A percentile compares a stretch with the other conserved stretches of the same genome.
Conservation (phyloP, 2,113 vertebrate species). For the Oryzias celebensis region DNA sequence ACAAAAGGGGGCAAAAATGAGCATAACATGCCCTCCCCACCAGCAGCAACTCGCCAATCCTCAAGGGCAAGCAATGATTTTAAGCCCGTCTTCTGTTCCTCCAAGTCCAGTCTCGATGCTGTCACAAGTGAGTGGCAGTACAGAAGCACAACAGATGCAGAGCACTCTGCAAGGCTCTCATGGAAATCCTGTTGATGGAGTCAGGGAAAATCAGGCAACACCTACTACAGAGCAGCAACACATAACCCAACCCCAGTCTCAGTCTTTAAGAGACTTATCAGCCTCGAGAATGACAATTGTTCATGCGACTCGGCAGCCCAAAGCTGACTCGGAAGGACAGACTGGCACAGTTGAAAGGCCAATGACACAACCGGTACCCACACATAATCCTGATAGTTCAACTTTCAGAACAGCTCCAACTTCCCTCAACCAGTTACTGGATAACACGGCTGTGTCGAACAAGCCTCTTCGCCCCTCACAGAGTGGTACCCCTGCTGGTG, state of each 20-base stretch:
- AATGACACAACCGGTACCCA: conserved; percentile 35
- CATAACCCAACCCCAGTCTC: conserved; percentile 65
- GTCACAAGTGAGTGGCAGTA: conserved; percentile 64
- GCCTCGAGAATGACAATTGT: conserved; percentile 77
- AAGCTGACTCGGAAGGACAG: conserved; percentile 79
- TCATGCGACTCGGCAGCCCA: conserved; percentile 78
- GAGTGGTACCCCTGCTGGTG: conserved; percentile 27
- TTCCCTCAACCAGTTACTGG: conserved; percentile 93
- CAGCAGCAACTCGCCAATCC: conserved; percentile 82
- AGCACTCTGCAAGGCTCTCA: conserved; percentile 72
- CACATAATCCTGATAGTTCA: conserved; percentile 80
- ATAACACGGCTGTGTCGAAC: conserved; percentile 84
- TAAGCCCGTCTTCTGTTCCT: conserved; percentile 78
- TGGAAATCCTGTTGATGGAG: conserved; percentile 74
- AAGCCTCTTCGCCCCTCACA: conserved; percentile 79
- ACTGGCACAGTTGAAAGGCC: conserved; percentile 61
- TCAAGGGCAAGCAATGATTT: conserved; percentile 82
- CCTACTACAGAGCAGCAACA: conserved; percentile 79
- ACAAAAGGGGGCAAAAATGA: conserved; percentile 89
- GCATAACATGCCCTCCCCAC: conserved; percentile 79
- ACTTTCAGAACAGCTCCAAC: conserved; percentile 87
- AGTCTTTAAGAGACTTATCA: conserved; percentile 79
- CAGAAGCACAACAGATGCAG: conserved; percentile 75
- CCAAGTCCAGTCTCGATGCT: conserved; percentile 78
- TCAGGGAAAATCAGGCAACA: conserved; percentile 77